Percentiles rank a stretch among this genome's conserved stretches.
Evolutionary conservation across 1,140 invertebrate genomes (phyloP).

Genomic region (Lutraria rhynchaena): DNA sequence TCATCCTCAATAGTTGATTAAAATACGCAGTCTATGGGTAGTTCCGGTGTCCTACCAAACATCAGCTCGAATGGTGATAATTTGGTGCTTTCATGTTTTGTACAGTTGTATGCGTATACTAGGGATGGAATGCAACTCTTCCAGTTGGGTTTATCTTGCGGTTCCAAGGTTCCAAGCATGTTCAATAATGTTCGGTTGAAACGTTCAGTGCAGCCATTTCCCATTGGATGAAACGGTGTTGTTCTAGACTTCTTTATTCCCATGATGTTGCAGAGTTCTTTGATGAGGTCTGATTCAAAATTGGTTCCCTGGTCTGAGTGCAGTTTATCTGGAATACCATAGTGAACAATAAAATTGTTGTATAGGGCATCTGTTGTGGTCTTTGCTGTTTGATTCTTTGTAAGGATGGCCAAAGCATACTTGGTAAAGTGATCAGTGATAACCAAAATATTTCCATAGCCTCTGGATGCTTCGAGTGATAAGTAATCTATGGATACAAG

Average conservation of each 20-base stretch:
- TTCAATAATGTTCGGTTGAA: conserved; percentile 54
- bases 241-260: conserved; percentile 45
- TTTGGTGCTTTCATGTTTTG: conserved; percentile 55
- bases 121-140: conserved; percentile 49
- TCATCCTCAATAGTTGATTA: conserved; percentile 3
- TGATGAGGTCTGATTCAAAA: too few species aligned
- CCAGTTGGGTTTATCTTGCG: conserved; percentile 54
- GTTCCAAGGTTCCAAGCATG: conserved; percentile 56
- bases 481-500: conserved; percentile 41
- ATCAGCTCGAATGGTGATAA: conserved; percentile 47
- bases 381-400: conserved; percentile 58
- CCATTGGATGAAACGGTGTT: conserved; percentile 27
- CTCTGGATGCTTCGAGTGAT: conserved; percentile 29
- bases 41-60: too few species aligned
- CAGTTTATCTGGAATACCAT: conserved; percentile 43
- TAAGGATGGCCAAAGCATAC: conserved; percentile 57
- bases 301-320: conserved; percentile 54
- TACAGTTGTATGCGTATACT: conserved; percentile 60
- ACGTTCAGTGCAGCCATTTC: conserved; percentile 28
- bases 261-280: conserved; percentile 47
- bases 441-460: conserved; percentile 37
- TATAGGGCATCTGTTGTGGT: conserved; percentile 42
- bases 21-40: conserved; percentile 55
- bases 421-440: conserved; percentile 60
- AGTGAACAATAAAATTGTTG: too few species aligned